These are phyloP conservation scores for Heliconius hortense DNA, from an alignment of 2,888 invertebrate genomes.

Conservation along the genomic window DNA sequence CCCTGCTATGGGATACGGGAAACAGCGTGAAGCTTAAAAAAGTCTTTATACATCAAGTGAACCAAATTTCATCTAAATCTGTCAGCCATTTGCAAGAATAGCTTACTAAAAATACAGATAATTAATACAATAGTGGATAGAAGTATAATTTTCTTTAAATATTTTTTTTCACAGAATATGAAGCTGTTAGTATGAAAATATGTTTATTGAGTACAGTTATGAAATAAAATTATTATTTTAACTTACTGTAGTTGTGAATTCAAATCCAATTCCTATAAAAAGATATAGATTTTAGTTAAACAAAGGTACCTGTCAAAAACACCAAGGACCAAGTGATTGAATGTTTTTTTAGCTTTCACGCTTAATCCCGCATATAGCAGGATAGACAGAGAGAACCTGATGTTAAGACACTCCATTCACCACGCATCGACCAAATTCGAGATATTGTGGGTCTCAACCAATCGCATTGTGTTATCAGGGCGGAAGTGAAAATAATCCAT, in stretches of 20 bases:
- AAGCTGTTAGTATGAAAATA: slow-evolving; percentile 48
- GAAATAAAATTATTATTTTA: not conserved
- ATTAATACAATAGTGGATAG: too few relatives aligned
- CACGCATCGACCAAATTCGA: not conserved
- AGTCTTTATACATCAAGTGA: too few relatives aligned
- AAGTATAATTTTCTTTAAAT: not conserved
- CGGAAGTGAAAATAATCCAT: not conserved
- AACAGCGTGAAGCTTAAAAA: not conserved
- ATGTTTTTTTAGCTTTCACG: too few relatives aligned
- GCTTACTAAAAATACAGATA: too few relatives aligned
- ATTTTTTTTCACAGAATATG: slow-evolving; percentile 54
- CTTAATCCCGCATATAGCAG: not conserved
- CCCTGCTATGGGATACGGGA: not conserved
- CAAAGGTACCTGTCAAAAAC: not conserved
- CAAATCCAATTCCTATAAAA: too few relatives aligned
- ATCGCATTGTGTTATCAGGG: not conserved
- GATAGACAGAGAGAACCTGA: too few relatives aligned
- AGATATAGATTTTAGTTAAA: too few relatives aligned
- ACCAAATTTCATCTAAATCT: too few relatives aligned
- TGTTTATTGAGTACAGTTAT: slow-evolving; percentile 41
- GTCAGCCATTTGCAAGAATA: too few relatives aligned
- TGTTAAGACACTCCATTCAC: too few relatives aligned
- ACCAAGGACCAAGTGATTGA: not conserved
- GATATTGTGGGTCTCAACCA: not conserved
- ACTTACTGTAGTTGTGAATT: too few relatives aligned